A percentile compares a stretch with the other conserved stretches of the same genome.
These are phyloP conservation scores for Macrosiphum euphorbiae DNA, from an alignment of 2,888 invertebrate species.

Conservation along the genomic window DNA sequence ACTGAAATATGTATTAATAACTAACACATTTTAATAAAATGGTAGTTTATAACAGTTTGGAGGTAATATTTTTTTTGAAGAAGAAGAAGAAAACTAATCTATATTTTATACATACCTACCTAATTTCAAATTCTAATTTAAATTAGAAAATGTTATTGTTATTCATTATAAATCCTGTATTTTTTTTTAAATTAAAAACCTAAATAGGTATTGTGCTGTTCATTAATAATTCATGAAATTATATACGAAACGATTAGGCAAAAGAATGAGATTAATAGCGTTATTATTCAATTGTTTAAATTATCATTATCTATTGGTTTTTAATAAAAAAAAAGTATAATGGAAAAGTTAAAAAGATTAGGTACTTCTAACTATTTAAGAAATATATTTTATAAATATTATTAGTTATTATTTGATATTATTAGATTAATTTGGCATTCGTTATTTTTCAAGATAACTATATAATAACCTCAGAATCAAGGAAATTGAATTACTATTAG, in stretches of 20 bases:
- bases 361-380: background rate
- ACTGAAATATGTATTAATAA: constrained; percentile 1
- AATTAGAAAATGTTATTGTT: background rate
- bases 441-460: background rate
- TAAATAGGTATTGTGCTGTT: background rate
- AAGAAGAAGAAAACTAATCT: too few species aligned
- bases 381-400: background rate
- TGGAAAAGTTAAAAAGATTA: background rate
- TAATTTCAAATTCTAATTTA: too few species aligned
- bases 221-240: background rate
- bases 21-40: background rate
- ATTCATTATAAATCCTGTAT: background rate
- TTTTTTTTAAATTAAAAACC: too few species aligned
- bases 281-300: background rate
- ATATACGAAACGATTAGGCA: background rate
- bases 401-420: too few species aligned
- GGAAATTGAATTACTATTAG: background rate
- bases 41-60: background rate
- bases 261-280: background rate
- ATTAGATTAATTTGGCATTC: background rate
- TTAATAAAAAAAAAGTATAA: background rate
- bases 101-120: background rate
- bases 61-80: background rate
- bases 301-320: background rate
- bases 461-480: background rate